These are phyloP conservation scores for Scaptomyza parva DNA, from an alignment of 2,888 invertebrate species.

Conservation along the genomic window DNA sequence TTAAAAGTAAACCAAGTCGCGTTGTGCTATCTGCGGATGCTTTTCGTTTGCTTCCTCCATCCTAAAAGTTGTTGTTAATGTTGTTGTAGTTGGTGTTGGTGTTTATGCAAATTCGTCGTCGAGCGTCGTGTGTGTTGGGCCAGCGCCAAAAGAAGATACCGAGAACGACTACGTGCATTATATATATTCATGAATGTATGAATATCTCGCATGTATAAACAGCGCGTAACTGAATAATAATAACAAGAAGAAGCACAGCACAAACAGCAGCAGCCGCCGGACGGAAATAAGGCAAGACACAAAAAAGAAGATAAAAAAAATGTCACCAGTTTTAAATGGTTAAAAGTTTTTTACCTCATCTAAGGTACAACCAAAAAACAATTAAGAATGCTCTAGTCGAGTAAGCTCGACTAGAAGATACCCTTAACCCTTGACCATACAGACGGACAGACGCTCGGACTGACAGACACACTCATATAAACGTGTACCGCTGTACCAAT, in stretches of 20 bases:
- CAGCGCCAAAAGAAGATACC: conserved; percentile 70
- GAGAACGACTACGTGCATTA: conserved; percentile 58
- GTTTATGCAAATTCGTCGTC: conserved; percentile 60
- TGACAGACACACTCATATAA: no score
- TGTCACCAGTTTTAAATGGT: conserved; percentile 64
- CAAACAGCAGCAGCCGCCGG: conserved; percentile 17
- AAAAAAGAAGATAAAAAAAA: conserved; percentile 44
- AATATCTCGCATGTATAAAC: conserved; percentile 75
- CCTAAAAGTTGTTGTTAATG: conserved; percentile 24
- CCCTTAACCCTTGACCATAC: no score
- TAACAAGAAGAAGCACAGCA: conserved; percentile 53
- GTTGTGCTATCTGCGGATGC: conserved; percentile 73
- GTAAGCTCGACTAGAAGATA: no score
- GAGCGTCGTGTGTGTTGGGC: conserved; percentile 65
- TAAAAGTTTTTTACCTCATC: conserved; percentile 45
- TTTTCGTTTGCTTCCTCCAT: conserved; percentile 27
- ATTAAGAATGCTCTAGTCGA: no score
- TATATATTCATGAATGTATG: conserved; percentile 77
- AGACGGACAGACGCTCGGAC: no score
- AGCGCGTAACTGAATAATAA: conserved; percentile 78
- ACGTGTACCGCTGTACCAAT: no score
- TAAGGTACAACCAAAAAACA: conserved; percentile 41
- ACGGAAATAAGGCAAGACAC: conserved; percentile 19
- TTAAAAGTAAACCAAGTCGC: conserved; percentile 77
- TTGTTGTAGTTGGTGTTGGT: conserved; percentile 46